A percentile compares a stretch with the other conserved stretches of the same genome.
Evolutionary conservation across 2,113 vertebrate genomes (phyloP).

Genomic region (Tychaedon coryphoeus): DNA sequence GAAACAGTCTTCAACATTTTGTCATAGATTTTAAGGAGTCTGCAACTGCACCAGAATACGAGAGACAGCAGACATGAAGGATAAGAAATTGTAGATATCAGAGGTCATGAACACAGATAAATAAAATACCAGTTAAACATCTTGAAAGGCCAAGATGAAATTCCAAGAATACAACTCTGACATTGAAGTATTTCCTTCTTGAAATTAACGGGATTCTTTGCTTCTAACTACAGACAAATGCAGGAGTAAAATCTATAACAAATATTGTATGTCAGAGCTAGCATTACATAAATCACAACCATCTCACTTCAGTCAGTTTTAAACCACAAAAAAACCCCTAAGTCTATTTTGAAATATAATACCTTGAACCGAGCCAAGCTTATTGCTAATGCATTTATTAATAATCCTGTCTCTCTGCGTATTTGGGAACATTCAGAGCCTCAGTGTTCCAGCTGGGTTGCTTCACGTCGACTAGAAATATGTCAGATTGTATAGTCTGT

Average conservation of each 20-base stretch:
- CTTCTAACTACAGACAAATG: not conserved
- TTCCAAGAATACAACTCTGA: not conserved
- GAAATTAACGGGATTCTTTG: not conserved
- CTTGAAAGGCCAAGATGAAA: not conserved
- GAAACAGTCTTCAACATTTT: not conserved
- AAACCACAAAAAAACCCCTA: not conserved
- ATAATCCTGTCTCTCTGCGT: not conserved
- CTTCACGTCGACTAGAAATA: not conserved
- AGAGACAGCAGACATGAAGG: not conserved
- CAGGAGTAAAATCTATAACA: not conserved
- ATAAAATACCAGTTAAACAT: slow-evolving; percentile 6
- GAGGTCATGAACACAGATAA: not conserved
- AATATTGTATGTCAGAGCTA: not conserved
- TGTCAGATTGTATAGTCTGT: not conserved
- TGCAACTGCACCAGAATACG: not conserved
- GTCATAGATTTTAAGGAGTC: not conserved
- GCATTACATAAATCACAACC: not conserved
- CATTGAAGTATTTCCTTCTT: not conserved
- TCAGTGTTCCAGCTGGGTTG: not conserved
- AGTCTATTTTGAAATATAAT: slow-evolving; percentile 25
- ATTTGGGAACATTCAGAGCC: not conserved
- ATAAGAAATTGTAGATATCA: not conserved
- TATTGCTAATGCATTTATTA: slow-evolving; percentile 24
- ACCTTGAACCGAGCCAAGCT: not conserved
- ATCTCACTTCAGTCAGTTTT: not conserved